Evolutionary conservation across 2,113 vertebrate genomes (phyloP), one percentile per base, ranked within the genome.

Genomic region (Nycticorax nycticorax): DNA sequence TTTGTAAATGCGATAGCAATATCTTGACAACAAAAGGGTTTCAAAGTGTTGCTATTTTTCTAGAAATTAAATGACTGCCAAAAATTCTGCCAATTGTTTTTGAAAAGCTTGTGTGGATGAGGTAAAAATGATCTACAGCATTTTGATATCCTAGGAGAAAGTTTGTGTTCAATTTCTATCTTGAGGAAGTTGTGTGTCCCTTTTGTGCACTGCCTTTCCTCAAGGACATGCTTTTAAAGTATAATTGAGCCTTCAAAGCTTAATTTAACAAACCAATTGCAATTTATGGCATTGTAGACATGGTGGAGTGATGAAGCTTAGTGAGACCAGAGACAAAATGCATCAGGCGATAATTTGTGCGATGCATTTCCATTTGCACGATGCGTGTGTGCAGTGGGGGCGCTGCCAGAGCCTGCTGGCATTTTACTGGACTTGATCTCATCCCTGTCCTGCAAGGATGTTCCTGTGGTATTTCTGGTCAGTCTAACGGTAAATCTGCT

Each of bases 351-450:
- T 32, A 3, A 6, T 8, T 11, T 27, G n/a, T 21, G 81, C 4
- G 17, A 9, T 21, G 35, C 22, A 1, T 75, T 87, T 57, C 47
- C 37, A 23, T 8, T 12, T 37, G 32, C 4, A 6, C 3, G 4
- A 5, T 9, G 19, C 0, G 2, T 9, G 41, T 1, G n/a, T 11
- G 37, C 8, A 73, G 2, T 22, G 77, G 48, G 24, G 47, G 6
- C 20, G 45, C 69, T 88, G 80, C 73, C 56, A 35, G 45, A 32
- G 48, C 6, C 64, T 53, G 68, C 28, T 8, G 57, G 64, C 3
- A 0, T 19, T 77, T 5, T 19, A 10, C 55, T 32, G 73, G 30
- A 0, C 15, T 59, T 7, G 10, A 9, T 8, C 37, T 69, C 55
- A 30, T 55, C 66, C 55, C n/a, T 59, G n/a, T 24, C 43, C 85